Evolutionary conservation across 2,113 vertebrate species (phyloP), one percentile per base, ranked within the genome.

Genomic region (Proteles cristata): DNA sequence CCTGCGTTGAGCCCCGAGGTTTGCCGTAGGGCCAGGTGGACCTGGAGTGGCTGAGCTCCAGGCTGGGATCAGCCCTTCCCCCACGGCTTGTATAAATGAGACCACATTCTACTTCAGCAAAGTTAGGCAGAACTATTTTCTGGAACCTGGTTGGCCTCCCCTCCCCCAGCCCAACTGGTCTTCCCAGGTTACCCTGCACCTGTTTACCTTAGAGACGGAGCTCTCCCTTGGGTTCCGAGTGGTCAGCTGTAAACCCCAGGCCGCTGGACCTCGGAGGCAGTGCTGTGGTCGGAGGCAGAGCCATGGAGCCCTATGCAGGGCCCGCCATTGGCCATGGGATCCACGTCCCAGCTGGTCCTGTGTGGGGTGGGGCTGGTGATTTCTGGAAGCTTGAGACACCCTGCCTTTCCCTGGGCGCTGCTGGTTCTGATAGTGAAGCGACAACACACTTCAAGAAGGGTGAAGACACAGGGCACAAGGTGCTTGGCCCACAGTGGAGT

Each of bases 391-490:
- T 5, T 39, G 55, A 45, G n/a, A 15, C 28, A 66, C 53, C 11
- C 43, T 17, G 43, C 0, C 2, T 45, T 61, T 23, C 16, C 28
- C n/a, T 65, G 76, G 11, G 58, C 21, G 53, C 14, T 23, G 33
- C 8, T 68, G 39, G 31, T 48, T 53, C 33, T 31, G 10, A 25
- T 0, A 0, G 10, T 25, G 2, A 65, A 31, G 58, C 58, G 55
- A 19, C 0, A 4, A 25, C 61, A 50, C 21, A 2, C 12, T 14
- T 15, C 23, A 1, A 10, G 4, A 14, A 19, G 5, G 15, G 61
- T 0, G 19, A 76, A 63, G 48, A 2, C 7, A 0, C 28, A 0
- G 6, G 2, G 28, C 2, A 0, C 55, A 43, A 45, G 4, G 1
- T 23, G 14, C 17, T 28, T 8, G 11, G 61, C 50, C 35, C 1